phyloP scores from a whole-genome alignment of 2,888 invertebrate genomes.

The Acleris laterana region DNA sequence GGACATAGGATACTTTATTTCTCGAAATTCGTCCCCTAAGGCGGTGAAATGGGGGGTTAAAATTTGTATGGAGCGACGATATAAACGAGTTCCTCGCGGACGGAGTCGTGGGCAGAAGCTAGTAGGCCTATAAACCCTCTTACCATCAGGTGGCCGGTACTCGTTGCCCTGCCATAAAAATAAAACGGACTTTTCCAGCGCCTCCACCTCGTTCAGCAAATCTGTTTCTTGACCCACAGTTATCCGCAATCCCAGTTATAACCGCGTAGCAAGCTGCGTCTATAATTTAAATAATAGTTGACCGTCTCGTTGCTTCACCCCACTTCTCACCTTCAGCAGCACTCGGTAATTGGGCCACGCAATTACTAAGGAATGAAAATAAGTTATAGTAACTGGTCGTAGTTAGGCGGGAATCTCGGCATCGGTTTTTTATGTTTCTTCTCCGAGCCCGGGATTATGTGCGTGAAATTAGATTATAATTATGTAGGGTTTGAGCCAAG shows the following conservation, averaged over 20 bases:
- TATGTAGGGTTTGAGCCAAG: conserved; percentile 27
- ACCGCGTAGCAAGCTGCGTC: conserved; percentile 19
- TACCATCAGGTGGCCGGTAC: neutral
- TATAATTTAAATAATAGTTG: conserved; percentile 42
- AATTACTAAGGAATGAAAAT: conserved; percentile 66
- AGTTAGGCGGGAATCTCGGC: conserved; percentile 43
- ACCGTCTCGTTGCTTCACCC: conserved; percentile 27
- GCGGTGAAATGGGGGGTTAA: too few relatives aligned
- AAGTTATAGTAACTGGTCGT: conserved; percentile 46
- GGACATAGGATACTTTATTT: too few relatives aligned
- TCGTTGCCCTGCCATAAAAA: neutral
- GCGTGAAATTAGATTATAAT: conserved; percentile 51
- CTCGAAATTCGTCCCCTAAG: too few relatives aligned
- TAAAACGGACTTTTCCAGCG: neutral
- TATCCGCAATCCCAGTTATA: conserved; percentile 20
- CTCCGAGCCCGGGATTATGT: conserved; percentile 40
- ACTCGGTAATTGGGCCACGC: conserved; percentile 57
- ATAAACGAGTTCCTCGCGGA: too few relatives aligned
- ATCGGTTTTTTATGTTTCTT: conserved; percentile 40
- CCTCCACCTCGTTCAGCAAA: neutral
- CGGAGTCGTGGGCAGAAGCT: too few relatives aligned
- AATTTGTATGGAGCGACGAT: too few relatives aligned
- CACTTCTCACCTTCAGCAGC: conserved; percentile 32
- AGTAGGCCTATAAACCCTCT: neutral
- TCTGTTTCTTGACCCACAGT: neutral